These are phyloP conservation scores for Trissolcus basalis DNA, from an alignment of 1,140 invertebrate species.

Conservation along the genomic window DNA sequence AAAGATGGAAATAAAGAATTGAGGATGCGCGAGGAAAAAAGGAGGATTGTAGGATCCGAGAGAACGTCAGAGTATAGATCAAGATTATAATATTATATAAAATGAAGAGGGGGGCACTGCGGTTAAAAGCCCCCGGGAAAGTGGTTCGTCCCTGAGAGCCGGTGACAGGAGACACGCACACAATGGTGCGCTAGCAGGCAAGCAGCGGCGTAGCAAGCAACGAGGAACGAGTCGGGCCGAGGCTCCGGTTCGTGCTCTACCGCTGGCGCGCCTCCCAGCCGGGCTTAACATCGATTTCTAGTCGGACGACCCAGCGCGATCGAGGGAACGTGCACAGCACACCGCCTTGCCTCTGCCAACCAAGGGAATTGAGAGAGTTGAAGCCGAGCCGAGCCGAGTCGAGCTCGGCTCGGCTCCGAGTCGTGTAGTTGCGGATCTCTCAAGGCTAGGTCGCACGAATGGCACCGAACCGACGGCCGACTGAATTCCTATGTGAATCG, in stretches of 20 bases:
- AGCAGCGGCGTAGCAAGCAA: slow-evolving; percentile 43
- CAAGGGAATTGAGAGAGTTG: slow-evolving; percentile 25
- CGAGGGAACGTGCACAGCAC: slow-evolving; percentile 61
- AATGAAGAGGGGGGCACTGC: slow-evolving; percentile 17
- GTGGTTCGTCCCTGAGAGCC: slow-evolving; percentile 50
- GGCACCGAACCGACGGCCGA: slow-evolving; percentile 54
- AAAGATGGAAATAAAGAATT: background rate
- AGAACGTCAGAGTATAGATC: background rate
- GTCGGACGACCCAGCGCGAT: slow-evolving; percentile 68
- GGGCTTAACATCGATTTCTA: slow-evolving; percentile 73
- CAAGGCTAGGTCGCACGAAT: slow-evolving; percentile 57
- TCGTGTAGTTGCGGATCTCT: slow-evolving; percentile 50
- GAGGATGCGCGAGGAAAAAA: too few relatives aligned
- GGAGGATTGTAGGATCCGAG: background rate
- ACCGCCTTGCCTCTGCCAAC: slow-evolving; percentile 42
- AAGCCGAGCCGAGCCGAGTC: slow-evolving; percentile 17
- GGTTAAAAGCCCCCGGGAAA: slow-evolving; percentile 42
- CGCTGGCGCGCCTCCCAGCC: slow-evolving; percentile 64
- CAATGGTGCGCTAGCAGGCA: slow-evolving; percentile 36
- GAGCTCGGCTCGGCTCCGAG: slow-evolving; percentile 24
- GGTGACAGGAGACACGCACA: slow-evolving; percentile 54
- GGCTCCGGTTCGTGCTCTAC: slow-evolving; percentile 56
- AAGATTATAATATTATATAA: slow-evolving; percentile 5
- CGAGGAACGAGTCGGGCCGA: slow-evolving; percentile 48
- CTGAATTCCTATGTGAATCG: slow-evolving; percentile 57